These are phyloP conservation scores for Drosophila mojavensis DNA, from an alignment of 1,140 invertebrate species.

Conservation along the genomic window DNA sequence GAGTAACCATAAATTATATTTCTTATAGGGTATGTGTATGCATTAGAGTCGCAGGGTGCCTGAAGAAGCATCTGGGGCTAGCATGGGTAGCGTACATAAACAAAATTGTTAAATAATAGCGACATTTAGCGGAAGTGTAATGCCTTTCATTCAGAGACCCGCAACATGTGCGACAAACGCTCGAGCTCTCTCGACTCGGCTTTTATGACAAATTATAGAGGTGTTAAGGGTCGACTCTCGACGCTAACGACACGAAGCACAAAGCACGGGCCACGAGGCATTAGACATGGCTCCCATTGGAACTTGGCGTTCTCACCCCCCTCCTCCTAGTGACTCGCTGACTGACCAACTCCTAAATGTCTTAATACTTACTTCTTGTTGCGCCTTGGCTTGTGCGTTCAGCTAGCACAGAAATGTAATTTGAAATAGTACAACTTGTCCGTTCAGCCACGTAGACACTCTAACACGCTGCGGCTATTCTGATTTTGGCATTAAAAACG, in stretches of 20 bases:
- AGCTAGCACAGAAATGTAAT: slow-evolving; percentile 40
- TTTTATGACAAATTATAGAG: slow-evolving; percentile 68
- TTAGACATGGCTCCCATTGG: not conserved
- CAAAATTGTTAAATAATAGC: slow-evolving; percentile 82
- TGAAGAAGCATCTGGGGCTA: not conserved
- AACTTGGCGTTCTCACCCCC: not conserved
- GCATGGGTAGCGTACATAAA: slow-evolving; percentile 63
- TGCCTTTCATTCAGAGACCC: slow-evolving; percentile 60
- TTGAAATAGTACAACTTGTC: slow-evolving; percentile 12
- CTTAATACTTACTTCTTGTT: slow-evolving; percentile 56
- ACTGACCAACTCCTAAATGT: slow-evolving; percentile 60
- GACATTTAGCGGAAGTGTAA: slow-evolving; percentile 78
- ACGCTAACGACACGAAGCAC: slow-evolving; percentile 12
- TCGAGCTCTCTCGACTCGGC: slow-evolving; percentile 44
- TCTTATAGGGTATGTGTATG: slow-evolving; percentile 27
- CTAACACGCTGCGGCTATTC: slow-evolving; percentile 13
- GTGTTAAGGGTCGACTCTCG: slow-evolving; percentile 47
- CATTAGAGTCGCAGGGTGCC: slow-evolving; percentile 1
- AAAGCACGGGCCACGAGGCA: no score
- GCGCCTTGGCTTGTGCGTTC: slow-evolving; percentile 18
- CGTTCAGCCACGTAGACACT: slow-evolving; percentile 28
- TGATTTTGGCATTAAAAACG: slow-evolving; percentile 56
- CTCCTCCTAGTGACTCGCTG: not conserved
- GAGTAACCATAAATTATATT: slow-evolving; percentile 77
- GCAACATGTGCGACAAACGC: slow-evolving; percentile 73